Evolutionary conservation across 1,140 invertebrate genomes (phyloP).

Genomic region (Cydia pomonella): DNA sequence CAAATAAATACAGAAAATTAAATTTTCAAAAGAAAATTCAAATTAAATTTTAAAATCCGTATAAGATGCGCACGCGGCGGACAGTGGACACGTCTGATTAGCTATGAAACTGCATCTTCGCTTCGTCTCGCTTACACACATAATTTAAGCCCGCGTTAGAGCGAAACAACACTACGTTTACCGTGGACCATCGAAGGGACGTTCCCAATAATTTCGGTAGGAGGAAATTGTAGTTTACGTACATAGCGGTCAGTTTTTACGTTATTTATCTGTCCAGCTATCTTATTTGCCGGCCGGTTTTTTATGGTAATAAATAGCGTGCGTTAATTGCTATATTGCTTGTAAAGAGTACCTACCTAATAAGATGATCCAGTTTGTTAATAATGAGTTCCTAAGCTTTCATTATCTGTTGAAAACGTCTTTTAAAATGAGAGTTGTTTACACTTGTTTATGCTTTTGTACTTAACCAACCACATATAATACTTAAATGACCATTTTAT

Average conservation of each 20-base stretch:
- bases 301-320: neutral
- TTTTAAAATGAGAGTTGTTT: neutral
- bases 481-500: no score
- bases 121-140: slow-evolving; percentile 56
- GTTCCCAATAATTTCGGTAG: slow-evolving; percentile 74
- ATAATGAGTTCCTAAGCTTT: neutral
- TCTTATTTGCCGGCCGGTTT: slow-evolving; percentile 26
- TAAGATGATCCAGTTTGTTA: neutral
- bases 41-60: slow-evolving; percentile 44
- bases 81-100: slow-evolving; percentile 76
- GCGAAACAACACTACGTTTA: slow-evolving; percentile 60
- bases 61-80: slow-evolving; percentile 65
- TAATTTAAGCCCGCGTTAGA: slow-evolving; percentile 38
- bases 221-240: slow-evolving; percentile 58
- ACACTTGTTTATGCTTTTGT: neutral
- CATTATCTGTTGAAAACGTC: neutral
- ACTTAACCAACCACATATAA: no score
- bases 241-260: slow-evolving; percentile 65
- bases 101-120: slow-evolving; percentile 66
- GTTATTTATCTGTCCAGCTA: slow-evolving; percentile 55
- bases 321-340: slow-evolving; percentile 21
- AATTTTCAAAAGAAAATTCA: neutral
- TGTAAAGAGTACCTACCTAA: neutral
- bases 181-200: slow-evolving; percentile 70
- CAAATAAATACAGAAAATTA: neutral